Base-by-base conservation (phyloP, 2,888 invertebrate genomes). In the Tiliacea aurago region DNA sequence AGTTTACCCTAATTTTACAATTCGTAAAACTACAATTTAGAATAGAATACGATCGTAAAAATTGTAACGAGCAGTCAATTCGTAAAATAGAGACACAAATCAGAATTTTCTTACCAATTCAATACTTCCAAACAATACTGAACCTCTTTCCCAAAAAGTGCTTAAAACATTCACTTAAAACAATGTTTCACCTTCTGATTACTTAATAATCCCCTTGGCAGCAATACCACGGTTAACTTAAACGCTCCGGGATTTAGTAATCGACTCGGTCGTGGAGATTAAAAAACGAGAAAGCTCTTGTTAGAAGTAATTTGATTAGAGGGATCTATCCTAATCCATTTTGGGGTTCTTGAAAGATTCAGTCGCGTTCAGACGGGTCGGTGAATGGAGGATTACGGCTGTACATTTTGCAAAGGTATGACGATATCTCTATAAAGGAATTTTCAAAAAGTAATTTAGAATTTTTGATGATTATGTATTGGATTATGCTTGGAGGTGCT, bases 301-400 rank as follows among this genome's bases (percentile, higher is more conserved):
- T 81, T 84, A 80, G 58, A 55, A 61, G 76, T 78, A 80, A 85
- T 85, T 84, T 80, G 73, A 84, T 85, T 78, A 78, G 47, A 65
- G 65, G 75, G 74, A 78, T 81, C 62, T 76, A 49, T 64, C 37
- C 23, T 84, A 83, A 84, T 83, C 78, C 73, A 71, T 75, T 83
- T 78, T 73, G 45, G 56, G 82, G 69, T 55, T 76, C 82, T 67
- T 82, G 47, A 61, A 67, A 82, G 81, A 67, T 72, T 67, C 72
- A 45, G 70, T 33, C n/a, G 55, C 56, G 53, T 62, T 66, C 65
- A 58, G 62, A 71, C 59, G 65, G 77, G 56, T 47, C 56, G 62
- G 58, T 55, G 64, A 75, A 82, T 56, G 72, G 61, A 64, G 70
- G 82, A 74, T 81, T 81, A 82, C 33, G 56, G 47, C 5, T 58